Evolutionary conservation across 1,140 invertebrate genomes (phyloP).

Genomic region (Drosophila ambigua): DNA sequence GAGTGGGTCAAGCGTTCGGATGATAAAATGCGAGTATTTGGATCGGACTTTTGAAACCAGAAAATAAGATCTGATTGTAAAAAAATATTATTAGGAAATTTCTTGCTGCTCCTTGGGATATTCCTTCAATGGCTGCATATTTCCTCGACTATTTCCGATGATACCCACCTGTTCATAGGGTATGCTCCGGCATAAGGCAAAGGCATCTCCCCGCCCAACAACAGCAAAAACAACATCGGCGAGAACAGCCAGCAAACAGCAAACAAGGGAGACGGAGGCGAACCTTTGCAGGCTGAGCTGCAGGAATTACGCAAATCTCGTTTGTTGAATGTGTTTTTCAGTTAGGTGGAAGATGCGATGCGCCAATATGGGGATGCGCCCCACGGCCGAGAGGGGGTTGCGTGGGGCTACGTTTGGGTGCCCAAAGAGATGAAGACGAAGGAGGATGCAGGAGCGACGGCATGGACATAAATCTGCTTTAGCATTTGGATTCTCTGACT

Average conservation of each 20-base stretch:
- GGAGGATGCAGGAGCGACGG: not conserved
- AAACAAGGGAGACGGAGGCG: constrained; percentile 52
- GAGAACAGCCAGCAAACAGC: constrained; percentile 43
- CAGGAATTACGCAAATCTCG: constrained; percentile 82
- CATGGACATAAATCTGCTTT: constrained; percentile 76
- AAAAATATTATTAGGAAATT: not conserved
- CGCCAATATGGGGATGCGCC: constrained; percentile 58
- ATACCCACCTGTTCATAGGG: constrained; percentile 23
- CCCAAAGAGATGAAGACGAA: too few relatives aligned
- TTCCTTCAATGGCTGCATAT: not conserved
- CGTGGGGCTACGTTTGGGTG: not conserved
- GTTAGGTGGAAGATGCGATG: constrained; percentile 79
- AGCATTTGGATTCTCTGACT: constrained; percentile 62
- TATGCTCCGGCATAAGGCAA: constrained; percentile 19
- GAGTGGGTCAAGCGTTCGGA: too few relatives aligned
- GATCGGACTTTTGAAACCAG: too few relatives aligned
- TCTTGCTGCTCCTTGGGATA: too few relatives aligned
- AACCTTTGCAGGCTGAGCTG: constrained; percentile 73
- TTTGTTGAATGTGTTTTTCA: constrained; percentile 82
- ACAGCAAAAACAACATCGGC: constrained; percentile 15
- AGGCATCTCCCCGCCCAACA: constrained; percentile 20
- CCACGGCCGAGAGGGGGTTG: not conserved
- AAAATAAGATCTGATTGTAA: too few relatives aligned
- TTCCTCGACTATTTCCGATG: not conserved
- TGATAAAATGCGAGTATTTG: too few relatives aligned